Evolutionary conservation across 1,140 invertebrate genomes (phyloP).

Genomic region (Lanistes nyassanus): DNA sequence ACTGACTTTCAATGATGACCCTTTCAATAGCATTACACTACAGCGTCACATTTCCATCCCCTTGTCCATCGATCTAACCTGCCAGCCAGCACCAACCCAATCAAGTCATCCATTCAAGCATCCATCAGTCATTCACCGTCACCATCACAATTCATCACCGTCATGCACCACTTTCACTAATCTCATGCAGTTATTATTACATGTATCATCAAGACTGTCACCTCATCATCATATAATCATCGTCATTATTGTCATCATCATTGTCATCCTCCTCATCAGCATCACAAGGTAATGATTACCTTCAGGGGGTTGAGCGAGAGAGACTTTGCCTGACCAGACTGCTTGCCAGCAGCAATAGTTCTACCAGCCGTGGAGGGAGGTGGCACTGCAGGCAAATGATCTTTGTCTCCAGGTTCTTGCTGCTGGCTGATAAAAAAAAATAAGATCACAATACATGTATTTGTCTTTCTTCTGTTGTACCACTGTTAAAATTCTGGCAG

Average conservation of each 20-base stretch:
- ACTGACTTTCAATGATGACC: no score
- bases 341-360: neutral
- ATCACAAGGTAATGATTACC: constrained; percentile 18
- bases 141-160: no score
- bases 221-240: constrained; percentile 15
- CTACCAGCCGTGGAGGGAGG: neutral
- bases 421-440: neutral
- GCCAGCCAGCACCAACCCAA: no score
- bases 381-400: neutral
- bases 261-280: constrained; percentile 5
- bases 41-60: no score
- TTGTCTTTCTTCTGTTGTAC: neutral
- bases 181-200: no score
- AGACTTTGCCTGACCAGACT: constrained; percentile 38
- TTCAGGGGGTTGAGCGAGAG: constrained; percentile 53
- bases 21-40: no score
- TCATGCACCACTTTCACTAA: no score
- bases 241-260: constrained; percentile 14
- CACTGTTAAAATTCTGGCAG: no score
- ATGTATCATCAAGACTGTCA: constrained; percentile 19
- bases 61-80: no score
- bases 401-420: neutral
- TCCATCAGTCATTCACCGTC: no score
- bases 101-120: no score
- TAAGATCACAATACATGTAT: neutral